These are phyloP conservation scores for Caenorhabditis japonica DNA, from an alignment of 2,888 invertebrate species.

Conservation along the genomic window DNA sequence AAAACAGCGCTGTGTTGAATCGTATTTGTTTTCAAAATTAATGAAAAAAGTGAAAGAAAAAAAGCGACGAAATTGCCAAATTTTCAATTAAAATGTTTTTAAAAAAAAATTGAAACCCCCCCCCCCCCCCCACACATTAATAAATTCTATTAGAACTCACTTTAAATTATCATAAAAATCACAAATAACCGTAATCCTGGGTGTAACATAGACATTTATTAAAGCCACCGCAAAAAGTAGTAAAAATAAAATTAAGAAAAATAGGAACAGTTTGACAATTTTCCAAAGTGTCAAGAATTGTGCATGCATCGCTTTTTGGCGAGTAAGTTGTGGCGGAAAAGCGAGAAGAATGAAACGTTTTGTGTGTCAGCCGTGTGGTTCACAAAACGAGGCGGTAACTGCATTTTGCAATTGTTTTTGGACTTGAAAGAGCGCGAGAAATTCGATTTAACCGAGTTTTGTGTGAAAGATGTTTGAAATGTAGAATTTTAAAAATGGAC, in stretches of 20 bases:
- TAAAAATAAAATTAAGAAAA: slow-evolving; percentile 18
- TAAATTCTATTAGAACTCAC: slow-evolving; percentile 5
- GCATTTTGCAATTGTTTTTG: slow-evolving; percentile 7
- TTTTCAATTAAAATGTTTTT: too few relatives aligned
- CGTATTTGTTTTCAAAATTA: too few relatives aligned
- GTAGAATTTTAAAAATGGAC: too few relatives aligned
- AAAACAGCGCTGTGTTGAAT: too few relatives aligned
- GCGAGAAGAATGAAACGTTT: background rate
- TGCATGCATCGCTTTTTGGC: slow-evolving; percentile 8
- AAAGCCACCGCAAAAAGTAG: slow-evolving; percentile 42
- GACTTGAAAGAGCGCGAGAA: slow-evolving; percentile 2
- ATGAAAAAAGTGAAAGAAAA: too few relatives aligned
- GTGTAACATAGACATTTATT: slow-evolving; percentile 36
- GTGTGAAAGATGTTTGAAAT: too few relatives aligned
- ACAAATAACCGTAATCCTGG: slow-evolving; percentile 33
- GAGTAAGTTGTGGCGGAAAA: background rate
- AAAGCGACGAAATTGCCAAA: too few relatives aligned
- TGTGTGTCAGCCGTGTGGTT: too few relatives aligned
- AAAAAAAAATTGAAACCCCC: too few relatives aligned
- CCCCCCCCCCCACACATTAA: too few relatives aligned
- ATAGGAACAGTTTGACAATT: slow-evolving; percentile 3
- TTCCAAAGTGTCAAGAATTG: slow-evolving; percentile 8
- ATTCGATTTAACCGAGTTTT: slow-evolving; percentile 1
- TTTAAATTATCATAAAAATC: slow-evolving; percentile 36
- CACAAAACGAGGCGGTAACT: slow-evolving; percentile 10